Evolutionary conservation across 1,140 invertebrate genomes (phyloP), one percentile per base, ranked within the genome.

Genomic region (Bombus breviceps): DNA sequence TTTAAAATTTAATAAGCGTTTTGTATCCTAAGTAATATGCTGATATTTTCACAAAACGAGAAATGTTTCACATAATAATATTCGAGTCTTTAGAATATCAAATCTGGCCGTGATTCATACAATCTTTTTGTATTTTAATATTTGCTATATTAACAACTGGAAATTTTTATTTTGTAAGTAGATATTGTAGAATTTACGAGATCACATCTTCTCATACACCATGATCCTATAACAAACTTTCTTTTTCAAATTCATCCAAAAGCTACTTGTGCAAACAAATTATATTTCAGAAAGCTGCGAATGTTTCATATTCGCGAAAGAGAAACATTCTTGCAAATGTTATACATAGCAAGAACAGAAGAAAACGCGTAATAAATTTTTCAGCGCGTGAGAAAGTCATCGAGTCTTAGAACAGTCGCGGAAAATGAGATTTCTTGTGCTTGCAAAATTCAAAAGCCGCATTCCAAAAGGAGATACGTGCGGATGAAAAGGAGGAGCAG

Each of bases 371-470:
- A 86, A 89, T 89, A 81, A 86, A 89, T 89, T 82, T 86, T 64
- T 43, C 72, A 82, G 18, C 81, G 12, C 32, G 22, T 39, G 71
- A 34, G 77, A 39, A 37, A 41, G n/a, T 39, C 62, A 62, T 68
- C 39, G 85, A 53, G 72, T 69, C 64, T 76, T 62, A 43, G 62
- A 37, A 47, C 37, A 64, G n/a, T 34, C 80, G 37, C 8, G 43
- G 77, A 84, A 84, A 90, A 90, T 89, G 89, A 89, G 88, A 90
- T 90, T 89, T 43, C 76, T 34, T 41, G 59, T 41, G 69, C 53
- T 81, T 90, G 89, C 81, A 87, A 90, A 87, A 89, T 90, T 90
- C 77, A 90, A 89, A 89, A 77, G 88, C 53, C 32, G 43, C 73
- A 37, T 47, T 25, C 18, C 64, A 28, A 15, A 28, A 13, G 25